phyloP scores from a whole-genome alignment of 2,888 invertebrate species.

The Polydrusus cervinus region DNA sequence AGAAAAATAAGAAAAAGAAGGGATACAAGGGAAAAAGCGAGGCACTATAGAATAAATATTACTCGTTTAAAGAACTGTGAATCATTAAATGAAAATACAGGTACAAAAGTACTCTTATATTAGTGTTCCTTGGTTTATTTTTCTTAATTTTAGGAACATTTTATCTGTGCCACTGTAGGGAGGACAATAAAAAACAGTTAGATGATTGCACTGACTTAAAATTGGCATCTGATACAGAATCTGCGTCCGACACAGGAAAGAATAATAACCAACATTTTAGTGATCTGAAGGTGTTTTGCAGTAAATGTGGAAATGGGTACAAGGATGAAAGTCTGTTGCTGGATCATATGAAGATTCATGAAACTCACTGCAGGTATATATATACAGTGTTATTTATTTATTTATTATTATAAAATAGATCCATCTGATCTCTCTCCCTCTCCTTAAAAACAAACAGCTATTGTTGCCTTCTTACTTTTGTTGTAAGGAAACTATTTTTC shows the following conservation, averaged over 20 bases:
- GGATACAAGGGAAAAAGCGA: constrained; percentile 36
- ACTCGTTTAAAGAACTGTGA: constrained; percentile 54
- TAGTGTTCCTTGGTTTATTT: too few species aligned
- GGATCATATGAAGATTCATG: constrained; percentile 61
- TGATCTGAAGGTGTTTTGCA: constrained; percentile 60
- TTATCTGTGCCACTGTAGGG: constrained; percentile 59
- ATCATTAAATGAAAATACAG: constrained; percentile 59
- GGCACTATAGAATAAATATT: constrained; percentile 58
- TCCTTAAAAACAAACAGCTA: too few species aligned
- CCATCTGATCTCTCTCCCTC: too few species aligned
- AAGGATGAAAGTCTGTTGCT: constrained; percentile 57
- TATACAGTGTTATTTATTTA: too few species aligned
- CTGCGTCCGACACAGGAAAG: constrained; percentile 60
- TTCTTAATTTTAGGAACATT: constrained; percentile 53
- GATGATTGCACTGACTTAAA: constrained; percentile 49
- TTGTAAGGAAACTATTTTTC: too few species aligned
- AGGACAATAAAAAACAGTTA: constrained; percentile 47
- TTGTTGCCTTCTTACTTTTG: too few species aligned
- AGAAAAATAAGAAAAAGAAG: constrained; percentile 43
- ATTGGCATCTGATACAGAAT: constrained; percentile 62
- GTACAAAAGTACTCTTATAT: constrained; percentile 18
- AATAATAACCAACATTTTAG: constrained; percentile 49
- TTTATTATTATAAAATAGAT: too few species aligned
- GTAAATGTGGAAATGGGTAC: constrained; percentile 62
- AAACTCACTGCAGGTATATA: constrained; percentile 58